Conservation (phyloP, 2,888 invertebrate species). For the Zootermopsis nevadensis region DNA sequence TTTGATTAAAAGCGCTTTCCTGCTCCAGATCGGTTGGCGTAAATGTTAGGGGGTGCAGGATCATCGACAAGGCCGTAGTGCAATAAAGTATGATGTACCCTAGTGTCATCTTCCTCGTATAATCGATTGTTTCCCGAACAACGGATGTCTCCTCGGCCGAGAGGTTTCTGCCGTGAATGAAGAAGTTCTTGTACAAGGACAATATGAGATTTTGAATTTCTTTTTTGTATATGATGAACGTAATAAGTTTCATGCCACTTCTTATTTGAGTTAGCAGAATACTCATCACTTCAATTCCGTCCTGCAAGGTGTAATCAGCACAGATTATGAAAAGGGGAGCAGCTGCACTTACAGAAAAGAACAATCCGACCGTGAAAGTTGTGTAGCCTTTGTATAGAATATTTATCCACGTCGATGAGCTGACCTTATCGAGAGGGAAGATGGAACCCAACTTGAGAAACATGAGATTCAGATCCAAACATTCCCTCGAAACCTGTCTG, state of each 20-base stretch:
- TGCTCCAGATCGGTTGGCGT: background rate
- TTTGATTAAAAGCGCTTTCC: background rate
- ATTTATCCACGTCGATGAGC: background rate
- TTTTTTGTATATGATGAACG: background rate
- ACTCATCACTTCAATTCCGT: conserved; percentile 7
- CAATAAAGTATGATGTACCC: background rate
- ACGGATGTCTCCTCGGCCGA: background rate
- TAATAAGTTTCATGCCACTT: background rate
- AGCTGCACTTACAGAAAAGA: background rate
- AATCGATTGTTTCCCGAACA: background rate
- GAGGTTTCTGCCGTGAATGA: background rate
- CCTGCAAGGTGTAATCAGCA: background rate
- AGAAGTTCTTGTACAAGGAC: background rate
- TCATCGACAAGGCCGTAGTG: background rate
- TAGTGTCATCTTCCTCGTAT: background rate
- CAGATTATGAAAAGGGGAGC: background rate
- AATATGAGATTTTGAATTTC: background rate
- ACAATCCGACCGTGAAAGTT: background rate
- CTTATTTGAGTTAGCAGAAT: conserved; percentile 1
- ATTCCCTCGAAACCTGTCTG: background rate
- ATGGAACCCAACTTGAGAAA: background rate
- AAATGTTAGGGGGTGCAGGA: background rate
- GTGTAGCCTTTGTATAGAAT: background rate
- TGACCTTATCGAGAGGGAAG: background rate
- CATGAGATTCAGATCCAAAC: background rate